Percentiles rank a stretch among this genome's conserved stretches.
These are phyloP conservation scores for Scaptomyza tumidula DNA, from an alignment of 2,888 invertebrate genomes.

Conservation along the genomic window DNA sequence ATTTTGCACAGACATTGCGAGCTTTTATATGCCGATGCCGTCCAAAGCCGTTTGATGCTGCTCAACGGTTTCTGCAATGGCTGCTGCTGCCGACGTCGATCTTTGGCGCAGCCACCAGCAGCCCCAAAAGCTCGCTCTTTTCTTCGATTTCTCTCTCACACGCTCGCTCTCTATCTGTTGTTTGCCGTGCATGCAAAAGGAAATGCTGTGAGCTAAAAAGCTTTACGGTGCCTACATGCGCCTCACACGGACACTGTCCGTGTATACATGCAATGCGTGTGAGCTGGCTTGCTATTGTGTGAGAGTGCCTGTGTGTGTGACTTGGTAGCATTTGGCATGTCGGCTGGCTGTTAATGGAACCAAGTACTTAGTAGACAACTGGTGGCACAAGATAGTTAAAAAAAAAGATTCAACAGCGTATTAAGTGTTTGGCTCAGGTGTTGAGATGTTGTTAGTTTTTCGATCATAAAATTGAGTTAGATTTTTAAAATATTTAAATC, in stretches of 20 bases:
- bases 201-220: conserved; percentile 54
- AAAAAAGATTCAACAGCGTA: conserved; percentile 13
- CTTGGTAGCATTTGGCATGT: conserved; percentile 15
- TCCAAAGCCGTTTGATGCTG: conserved; percentile 55
- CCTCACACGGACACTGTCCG: conserved; percentile 62
- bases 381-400: conserved; percentile 33
- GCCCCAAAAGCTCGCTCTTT: conserved; percentile 55
- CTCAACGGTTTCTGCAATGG: conserved; percentile 51
- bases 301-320: conserved; percentile 25
- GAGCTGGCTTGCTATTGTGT: conserved; percentile 27
- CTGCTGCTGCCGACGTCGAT: conserved; percentile 43
- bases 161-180: conserved; percentile 5
- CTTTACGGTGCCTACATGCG: conserved; percentile 39
- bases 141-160: background rate
- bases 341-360: conserved; percentile 20
- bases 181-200: conserved; percentile 43
- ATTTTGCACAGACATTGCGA: conserved; percentile 81
- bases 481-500: conserved; percentile 1
- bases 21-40: conserved; percentile 83
- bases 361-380: conserved; percentile 56
- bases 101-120: conserved; percentile 51
- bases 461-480: background rate
- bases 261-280: conserved; percentile 59
- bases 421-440: conserved; percentile 19
- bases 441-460: conserved; percentile 2